phyloP scores from a whole-genome alignment of 2,113 vertebrate genomes.

The Sander vitreus region DNA sequence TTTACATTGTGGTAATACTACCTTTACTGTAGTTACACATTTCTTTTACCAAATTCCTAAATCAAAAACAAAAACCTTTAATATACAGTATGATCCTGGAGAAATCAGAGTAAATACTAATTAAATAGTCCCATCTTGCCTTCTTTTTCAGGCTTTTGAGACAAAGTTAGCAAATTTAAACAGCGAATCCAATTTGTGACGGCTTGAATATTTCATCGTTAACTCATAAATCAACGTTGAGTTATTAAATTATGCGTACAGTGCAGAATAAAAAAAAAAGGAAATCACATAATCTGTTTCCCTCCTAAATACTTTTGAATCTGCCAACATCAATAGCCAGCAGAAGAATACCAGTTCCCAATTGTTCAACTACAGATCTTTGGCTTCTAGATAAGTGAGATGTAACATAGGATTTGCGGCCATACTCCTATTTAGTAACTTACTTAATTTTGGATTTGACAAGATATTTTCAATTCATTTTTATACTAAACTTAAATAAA shows the following conservation, averaged over 20 bases:
- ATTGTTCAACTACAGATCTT: too few relatives aligned
- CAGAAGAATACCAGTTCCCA: too few relatives aligned
- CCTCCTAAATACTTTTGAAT: too few relatives aligned
- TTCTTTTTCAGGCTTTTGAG: not conserved
- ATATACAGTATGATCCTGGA: not conserved
- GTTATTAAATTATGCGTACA: not conserved
- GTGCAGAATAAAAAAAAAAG: not conserved
- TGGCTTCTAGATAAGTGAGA: not conserved
- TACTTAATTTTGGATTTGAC: not conserved
- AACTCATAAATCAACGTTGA: not conserved
- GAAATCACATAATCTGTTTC: too few relatives aligned
- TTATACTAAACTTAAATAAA: not conserved
- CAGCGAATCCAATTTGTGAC: not conserved
- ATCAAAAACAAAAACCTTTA: not conserved
- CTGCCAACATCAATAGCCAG: too few relatives aligned
- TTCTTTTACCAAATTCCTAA: not conserved
- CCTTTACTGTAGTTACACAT: not conserved
- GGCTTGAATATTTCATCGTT: not conserved
- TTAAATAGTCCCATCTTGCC: not conserved
- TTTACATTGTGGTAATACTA: not conserved
- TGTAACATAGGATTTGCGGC: not conserved
- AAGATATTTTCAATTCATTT: not conserved
- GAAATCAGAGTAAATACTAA: not conserved
- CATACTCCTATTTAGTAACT: not conserved
- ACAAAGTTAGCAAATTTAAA: not conserved